phyloP scores from a whole-genome alignment of 2,888 invertebrate species.

The Brachypalpus laphriformis region DNA sequence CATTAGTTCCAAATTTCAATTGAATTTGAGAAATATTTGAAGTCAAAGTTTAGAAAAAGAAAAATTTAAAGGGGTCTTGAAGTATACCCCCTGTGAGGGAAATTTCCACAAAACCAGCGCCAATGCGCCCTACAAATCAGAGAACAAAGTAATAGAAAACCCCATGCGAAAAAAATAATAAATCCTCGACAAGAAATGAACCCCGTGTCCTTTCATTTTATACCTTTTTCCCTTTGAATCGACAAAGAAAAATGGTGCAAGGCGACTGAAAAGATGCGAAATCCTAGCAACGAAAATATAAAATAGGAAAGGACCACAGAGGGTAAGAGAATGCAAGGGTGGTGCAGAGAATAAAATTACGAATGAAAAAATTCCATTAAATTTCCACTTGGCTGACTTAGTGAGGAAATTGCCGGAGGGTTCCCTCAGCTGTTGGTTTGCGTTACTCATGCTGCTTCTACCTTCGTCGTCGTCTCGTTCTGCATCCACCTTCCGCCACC shows the following conservation, averaged over 20 bases:
- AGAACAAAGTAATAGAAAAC: not conserved
- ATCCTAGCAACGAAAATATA: constrained; percentile 12
- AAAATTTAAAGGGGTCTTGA: not conserved
- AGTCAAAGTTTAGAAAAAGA: no score
- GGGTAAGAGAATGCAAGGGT: not conserved
- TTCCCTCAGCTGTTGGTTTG: not conserved
- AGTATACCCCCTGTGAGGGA: no score
- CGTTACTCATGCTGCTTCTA: not conserved
- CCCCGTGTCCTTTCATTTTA: constrained; percentile 1
- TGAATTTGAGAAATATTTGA: no score
- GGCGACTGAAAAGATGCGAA: constrained; percentile 15
- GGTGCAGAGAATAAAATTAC: constrained; percentile 15
- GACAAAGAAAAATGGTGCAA: constrained; percentile 36
- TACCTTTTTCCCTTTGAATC: not conserved
- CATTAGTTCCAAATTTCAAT: no score
- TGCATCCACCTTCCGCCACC: not conserved
- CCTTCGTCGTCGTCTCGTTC: not conserved
- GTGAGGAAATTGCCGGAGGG: constrained; percentile 64
- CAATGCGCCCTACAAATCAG: not conserved
- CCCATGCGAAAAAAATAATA: not conserved
- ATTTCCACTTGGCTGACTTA: constrained; percentile 68
- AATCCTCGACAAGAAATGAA: constrained; percentile 33
- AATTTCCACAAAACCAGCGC: not conserved
- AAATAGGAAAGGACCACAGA: not conserved
- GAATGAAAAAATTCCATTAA: constrained; percentile 69